phyloP scores from a whole-genome alignment of 2,113 vertebrate genomes.

The Maccullochella peelii region DNA sequence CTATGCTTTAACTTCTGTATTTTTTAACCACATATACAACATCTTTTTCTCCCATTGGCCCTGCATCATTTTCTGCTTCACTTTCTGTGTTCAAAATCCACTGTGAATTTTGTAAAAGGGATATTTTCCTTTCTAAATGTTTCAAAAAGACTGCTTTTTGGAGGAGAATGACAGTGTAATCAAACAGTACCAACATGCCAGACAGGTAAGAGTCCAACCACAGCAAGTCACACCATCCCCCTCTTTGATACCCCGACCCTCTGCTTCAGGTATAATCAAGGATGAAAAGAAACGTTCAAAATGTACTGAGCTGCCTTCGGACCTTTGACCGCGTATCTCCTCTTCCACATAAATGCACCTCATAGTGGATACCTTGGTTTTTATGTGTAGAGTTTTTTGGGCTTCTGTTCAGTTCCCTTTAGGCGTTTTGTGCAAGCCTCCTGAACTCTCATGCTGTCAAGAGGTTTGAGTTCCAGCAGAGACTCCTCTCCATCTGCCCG shows the following conservation, averaged over 20 bases:
- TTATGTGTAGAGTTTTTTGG: conserved; percentile 21
- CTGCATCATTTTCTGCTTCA: neutral
- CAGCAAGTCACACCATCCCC: neutral
- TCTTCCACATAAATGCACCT: conserved; percentile 38
- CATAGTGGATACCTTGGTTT: neutral
- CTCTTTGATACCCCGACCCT: neutral
- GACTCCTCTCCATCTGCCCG: conserved; percentile 60
- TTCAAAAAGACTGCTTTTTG: neutral
- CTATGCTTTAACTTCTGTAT: neutral
- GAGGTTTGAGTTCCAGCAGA: conserved; percentile 58
- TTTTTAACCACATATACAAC: neutral
- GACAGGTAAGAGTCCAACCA: neutral
- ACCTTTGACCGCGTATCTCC: neutral
- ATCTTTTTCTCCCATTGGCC: no score
- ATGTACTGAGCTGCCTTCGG: neutral
- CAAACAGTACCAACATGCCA: neutral
- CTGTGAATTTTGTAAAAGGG: neutral
- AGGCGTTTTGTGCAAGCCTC: conserved; percentile 39
- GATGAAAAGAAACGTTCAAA: neutral
- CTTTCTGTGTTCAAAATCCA: neutral
- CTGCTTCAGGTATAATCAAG: neutral
- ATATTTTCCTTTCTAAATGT: neutral
- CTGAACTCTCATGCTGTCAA: conserved; percentile 41
- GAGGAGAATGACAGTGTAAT: neutral
- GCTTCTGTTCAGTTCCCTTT: conserved; percentile 28